phyloP scores from a whole-genome alignment of 2,113 vertebrate genomes.

The Nematolebias whitei region DNA sequence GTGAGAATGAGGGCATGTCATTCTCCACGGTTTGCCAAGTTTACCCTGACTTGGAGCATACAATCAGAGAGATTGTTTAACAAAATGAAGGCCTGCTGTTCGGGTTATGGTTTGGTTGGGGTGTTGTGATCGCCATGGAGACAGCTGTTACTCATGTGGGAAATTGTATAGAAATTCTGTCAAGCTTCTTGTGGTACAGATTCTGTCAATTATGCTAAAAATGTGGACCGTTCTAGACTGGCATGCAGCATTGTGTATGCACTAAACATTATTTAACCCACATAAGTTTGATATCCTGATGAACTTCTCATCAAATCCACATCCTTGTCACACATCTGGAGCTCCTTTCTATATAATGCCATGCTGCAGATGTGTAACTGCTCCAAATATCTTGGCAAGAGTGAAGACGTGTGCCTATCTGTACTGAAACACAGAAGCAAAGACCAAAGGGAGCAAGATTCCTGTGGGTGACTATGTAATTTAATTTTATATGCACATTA shows the following conservation, averaged over 20 bases:
- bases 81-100: constrained; percentile 52
- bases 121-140: constrained; percentile 21
- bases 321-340: constrained; percentile 8
- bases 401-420: constrained; percentile 58
- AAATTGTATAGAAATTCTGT: constrained; percentile 14
- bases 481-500: constrained; percentile 70
- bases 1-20: constrained; percentile 70
- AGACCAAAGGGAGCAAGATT: constrained; percentile 57
- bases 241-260: not conserved
- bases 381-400: constrained; percentile 49
- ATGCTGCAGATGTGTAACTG: constrained; percentile 13
- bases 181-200: constrained; percentile 10
- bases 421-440: constrained; percentile 65
- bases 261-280: not conserved
- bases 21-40: constrained; percentile 59
- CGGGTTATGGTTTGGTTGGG: constrained; percentile 30
- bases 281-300: not conserved
- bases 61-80: constrained; percentile 55
- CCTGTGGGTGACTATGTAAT: constrained; percentile 69
- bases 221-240: not conserved
- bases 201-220: constrained; percentile 2
- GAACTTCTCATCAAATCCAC: constrained; percentile 7
- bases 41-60: constrained; percentile 50
- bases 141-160: constrained; percentile 33
- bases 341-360: not conserved